Conservation (phyloP, 2,888 invertebrate genomes). For the Operophtera brumata region DNA sequence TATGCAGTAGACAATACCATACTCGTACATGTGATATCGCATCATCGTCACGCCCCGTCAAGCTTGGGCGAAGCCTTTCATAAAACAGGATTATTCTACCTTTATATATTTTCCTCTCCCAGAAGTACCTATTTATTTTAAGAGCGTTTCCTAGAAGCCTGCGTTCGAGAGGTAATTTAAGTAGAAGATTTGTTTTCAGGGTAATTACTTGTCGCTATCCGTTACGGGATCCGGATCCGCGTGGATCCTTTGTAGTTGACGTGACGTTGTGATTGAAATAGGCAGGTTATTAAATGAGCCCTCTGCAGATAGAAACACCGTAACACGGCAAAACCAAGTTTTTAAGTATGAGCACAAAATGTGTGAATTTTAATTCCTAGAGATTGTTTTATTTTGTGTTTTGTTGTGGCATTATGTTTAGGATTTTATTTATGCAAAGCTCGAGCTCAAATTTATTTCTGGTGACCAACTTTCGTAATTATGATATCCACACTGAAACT, state of each 20-base stretch:
- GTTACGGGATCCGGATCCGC: slow-evolving; percentile 18
- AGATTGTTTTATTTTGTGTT: no score
- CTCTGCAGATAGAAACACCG: slow-evolving; percentile 1
- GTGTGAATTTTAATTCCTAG: no score
- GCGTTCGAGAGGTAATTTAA: slow-evolving; percentile 46
- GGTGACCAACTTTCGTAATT: no score
- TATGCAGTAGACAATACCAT: no score
- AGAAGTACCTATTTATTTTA: neutral
- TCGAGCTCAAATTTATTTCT: no score
- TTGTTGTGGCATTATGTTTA: no score
- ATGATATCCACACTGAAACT: no score
- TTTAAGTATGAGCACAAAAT: no score
- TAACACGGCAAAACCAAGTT: no score
- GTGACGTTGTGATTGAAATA: slow-evolving; percentile 31
- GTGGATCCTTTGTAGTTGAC: slow-evolving; percentile 28
- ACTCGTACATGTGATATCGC: neutral
- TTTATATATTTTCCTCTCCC: slow-evolving; percentile 2
- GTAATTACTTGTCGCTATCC: slow-evolving; percentile 39
- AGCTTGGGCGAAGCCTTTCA: neutral
- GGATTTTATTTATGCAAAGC: no score
- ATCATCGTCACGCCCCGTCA: neutral
- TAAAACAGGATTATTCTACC: slow-evolving; percentile 11
- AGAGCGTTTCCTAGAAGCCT: slow-evolving; percentile 10
- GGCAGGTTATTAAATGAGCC: slow-evolving; percentile 21
- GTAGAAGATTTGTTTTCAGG: slow-evolving; percentile 42